A percentile compares a stretch with the other conserved stretches of the same genome.
These are phyloP conservation scores for Dicaeum eximium DNA, from an alignment of 2,113 vertebrate genomes.

Conservation along the genomic window DNA sequence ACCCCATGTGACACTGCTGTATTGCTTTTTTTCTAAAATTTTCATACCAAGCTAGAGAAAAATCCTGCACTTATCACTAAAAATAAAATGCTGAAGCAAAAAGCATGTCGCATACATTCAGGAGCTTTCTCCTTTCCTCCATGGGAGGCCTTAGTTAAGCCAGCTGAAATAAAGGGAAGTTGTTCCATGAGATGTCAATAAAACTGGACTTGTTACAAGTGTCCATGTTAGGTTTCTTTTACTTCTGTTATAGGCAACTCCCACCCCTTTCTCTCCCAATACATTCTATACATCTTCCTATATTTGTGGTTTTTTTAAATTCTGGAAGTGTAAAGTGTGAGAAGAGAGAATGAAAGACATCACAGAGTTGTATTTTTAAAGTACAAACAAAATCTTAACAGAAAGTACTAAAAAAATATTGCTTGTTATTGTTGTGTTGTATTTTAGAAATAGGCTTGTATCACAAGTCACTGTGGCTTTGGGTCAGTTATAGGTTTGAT, in stretches of 20 bases:
- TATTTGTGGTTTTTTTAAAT: background rate
- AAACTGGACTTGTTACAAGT: background rate
- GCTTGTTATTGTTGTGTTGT: background rate
- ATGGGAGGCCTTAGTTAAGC: background rate
- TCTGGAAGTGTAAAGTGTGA: background rate
- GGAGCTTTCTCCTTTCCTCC: background rate
- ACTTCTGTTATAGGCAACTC: background rate
- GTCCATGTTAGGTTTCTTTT: background rate
- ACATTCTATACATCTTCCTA: background rate
- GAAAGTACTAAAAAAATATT: background rate
- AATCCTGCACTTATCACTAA: background rate
- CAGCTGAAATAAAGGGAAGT: background rate
- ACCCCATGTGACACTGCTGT: background rate
- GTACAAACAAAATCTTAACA: background rate
- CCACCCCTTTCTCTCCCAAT: background rate
- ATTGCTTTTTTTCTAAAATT: background rate
- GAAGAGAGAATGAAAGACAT: background rate
- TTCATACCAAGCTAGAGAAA: background rate
- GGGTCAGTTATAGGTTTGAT: background rate
- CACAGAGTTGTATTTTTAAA: background rate
- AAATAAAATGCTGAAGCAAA: background rate
- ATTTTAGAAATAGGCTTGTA: background rate
- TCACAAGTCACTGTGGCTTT: background rate
- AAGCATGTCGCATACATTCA: background rate
- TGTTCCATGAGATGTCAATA: background rate